Base-by-base conservation (phyloP, 2,888 invertebrate species). In the Stenolophus ochropezus region DNA sequence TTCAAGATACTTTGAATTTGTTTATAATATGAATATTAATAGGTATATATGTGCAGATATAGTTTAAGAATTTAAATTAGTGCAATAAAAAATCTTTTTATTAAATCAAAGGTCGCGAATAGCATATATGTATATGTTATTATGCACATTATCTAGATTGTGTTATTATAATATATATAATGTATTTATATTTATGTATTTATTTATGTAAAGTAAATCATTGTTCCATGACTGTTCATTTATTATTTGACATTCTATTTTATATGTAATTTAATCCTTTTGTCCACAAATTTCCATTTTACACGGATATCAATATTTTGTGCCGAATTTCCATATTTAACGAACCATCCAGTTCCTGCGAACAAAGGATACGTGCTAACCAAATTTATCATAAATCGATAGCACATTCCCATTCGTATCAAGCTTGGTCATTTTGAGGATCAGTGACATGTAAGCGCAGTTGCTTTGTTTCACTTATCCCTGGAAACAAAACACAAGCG, bases 321-420 rank as follows among this genome's bases (percentile, higher is more conserved):
- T 8, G 33, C 2, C 11, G 11, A 42, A 42, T 42, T 42, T 42
- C 33, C 33, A 42, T 42, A 42, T 42, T 42, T 11, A 42, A 42
- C 33, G 33, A 42, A 42, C 33, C 33, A 42, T 42, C 33, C 33
- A 42, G 33, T 42, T 61, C 61, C 25, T 61, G 20, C 25, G n/a
- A 23, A 69, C 65, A 69, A 69, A 69, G 33, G 65, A 8, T 27
- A 27, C 8, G 14, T 14, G 16, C 16, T 69, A 69, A 18, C 65
- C 33, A 27, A 69, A 33, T 69, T 69, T 27, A 69, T 18, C 65
- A 69, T 33, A 69, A 69, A 69, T 69, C 65, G 33, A 69, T 69
- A 69, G 25, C n/a, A 16, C 18, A 33, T 33, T 27, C 16, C 16
- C 27, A 33, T 69, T 21, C 6, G 16, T 18, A 5, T 16, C 1